Evolutionary conservation across 2,113 vertebrate species (phyloP), one percentile per base, ranked within the genome.

Genomic region (Hyla sarda): DNA sequence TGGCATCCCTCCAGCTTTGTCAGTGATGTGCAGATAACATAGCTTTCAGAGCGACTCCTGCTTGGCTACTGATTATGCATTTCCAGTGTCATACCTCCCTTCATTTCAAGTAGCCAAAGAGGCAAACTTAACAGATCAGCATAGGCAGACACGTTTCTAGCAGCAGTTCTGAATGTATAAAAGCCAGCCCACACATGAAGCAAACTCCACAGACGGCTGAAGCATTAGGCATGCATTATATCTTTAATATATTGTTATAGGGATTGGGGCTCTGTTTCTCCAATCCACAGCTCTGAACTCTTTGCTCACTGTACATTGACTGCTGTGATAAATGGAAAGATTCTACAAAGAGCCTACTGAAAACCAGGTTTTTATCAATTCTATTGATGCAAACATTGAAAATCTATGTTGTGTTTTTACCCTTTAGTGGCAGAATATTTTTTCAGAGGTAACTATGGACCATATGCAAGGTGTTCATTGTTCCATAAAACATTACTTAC

Each of bases 1-100:
- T 76, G 73, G 45, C 73, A 28, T 76, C 67, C 7, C 67, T 71
- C 34, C 34, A 71, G 67, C 67, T 71, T 71, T 23, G 34, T 23
- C 67, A 71, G 67, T 41, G 67, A 71, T 71, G 67, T 71, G 34
- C 67, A 41, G 67, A 71, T 71, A 71, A 41, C 67, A 71, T 21
- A 34, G 67, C 65, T 71, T 71, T 41, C 67, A 11, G 34, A 71
- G 67, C 34, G 19, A 69, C 67, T 71, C 67, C 67, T 71, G 67
- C 67, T 41, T 12, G 34, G 32, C 67, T 71, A 41, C 32, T 71
- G 67, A 71, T 71, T 71, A 71, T 71, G 34, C 67, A 71, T 71
- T 71, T 71, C 67, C 67, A 71, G 32, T 30, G 9, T 71, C 67
- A 71, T 71, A 71, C 32, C 67, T 37, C 34, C 67, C 67, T 41